phyloP scores from a whole-genome alignment of 2,888 invertebrate species.

The Phoenoteleia sp. region DNA sequence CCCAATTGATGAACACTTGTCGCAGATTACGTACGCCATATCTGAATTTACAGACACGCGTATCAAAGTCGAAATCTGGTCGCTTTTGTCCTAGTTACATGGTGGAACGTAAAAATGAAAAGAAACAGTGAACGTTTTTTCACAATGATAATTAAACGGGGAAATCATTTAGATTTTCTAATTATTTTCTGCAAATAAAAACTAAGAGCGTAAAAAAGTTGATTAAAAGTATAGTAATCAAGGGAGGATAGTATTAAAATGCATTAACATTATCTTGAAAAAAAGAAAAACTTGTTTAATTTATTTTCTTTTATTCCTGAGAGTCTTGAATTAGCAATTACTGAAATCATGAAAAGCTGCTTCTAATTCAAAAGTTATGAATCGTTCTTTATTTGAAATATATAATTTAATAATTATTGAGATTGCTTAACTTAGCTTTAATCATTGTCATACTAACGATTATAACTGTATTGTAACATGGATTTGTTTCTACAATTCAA shows the following conservation, averaged over 20 bases:
- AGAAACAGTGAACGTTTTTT: not conserved
- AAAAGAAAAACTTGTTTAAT: not conserved
- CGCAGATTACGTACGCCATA: constrained; percentile 18
- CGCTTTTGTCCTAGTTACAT: not conserved
- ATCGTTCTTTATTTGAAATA: no score
- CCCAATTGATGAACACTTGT: constrained; percentile 33
- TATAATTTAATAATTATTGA: no score
- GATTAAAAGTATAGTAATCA: not conserved
- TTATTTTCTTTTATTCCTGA: no score
- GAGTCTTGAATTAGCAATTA: no score
- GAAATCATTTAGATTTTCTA: not conserved
- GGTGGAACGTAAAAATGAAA: not conserved
- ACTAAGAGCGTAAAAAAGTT: not conserved
- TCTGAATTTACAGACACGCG: constrained; percentile 1
- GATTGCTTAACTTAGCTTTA: no score
- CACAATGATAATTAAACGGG: not conserved
- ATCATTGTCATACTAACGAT: no score
- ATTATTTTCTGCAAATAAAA: not conserved
- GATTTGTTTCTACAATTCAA: no score
- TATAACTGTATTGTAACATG: no score
- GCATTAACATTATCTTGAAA: not conserved
- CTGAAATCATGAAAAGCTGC: no score
- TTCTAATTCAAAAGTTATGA: no score
- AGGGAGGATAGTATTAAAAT: no score
- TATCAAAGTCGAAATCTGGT: not conserved